These are phyloP conservation scores for Halcyon malimbica DNA, from an alignment of 2,113 vertebrate species.

Conservation along the genomic window DNA sequence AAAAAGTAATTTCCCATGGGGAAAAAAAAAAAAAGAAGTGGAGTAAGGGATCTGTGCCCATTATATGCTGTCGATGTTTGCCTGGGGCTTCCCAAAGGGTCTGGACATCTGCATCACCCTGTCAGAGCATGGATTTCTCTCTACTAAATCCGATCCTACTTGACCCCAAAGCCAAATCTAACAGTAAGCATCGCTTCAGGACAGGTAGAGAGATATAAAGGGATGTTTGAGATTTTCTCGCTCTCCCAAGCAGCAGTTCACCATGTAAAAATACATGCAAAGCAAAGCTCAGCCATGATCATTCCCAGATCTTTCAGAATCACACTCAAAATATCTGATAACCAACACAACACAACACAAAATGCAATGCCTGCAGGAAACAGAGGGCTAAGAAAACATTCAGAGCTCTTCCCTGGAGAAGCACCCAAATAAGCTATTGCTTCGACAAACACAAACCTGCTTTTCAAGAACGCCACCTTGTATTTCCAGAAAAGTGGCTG, in stretches of 20 bases:
- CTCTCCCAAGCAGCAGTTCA: neutral
- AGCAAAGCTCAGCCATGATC: neutral
- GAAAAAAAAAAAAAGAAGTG: too few relatives aligned
- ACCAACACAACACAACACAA: neutral
- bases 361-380: too few relatives aligned
- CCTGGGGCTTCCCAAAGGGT: neutral
- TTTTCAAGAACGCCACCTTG: neutral
- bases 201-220: neutral
- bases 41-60: neutral
- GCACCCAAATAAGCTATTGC: neutral
- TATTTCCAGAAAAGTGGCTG: neutral
- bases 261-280: neutral
- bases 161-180: neutral
- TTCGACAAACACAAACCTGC: neutral
- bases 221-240: neutral
- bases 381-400: neutral
- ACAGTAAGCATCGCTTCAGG: neutral
- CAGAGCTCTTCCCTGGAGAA: neutral
- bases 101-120: neutral
- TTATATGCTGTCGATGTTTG: rapidly evolving
- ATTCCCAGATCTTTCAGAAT: neutral
- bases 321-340: neutral
- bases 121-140: neutral
- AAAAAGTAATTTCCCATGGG: neutral
- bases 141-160: neutral